Evolutionary conservation across 2,888 invertebrate species (phyloP).

Genomic region (Apamea crenata): DNA sequence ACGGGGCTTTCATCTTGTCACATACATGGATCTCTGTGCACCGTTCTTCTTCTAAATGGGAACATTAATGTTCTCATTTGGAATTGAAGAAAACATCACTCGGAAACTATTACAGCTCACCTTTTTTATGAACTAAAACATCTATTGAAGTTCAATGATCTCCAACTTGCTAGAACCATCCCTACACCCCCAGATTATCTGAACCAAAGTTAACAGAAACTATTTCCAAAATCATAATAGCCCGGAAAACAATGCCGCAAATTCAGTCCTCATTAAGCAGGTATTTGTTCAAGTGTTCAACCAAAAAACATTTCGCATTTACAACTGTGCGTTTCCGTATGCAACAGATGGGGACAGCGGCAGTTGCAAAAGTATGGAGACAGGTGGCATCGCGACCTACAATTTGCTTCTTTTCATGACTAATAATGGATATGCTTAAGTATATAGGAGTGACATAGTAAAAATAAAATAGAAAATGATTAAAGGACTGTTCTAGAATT

Average conservation of each 20-base stretch:
- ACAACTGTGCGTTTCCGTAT: conserved; percentile 66
- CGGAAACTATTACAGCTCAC: background rate
- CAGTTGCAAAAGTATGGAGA: conserved; percentile 65
- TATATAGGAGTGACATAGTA: conserved; percentile 36
- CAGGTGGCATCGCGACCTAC: conserved; percentile 69
- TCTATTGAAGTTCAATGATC: conserved; percentile 8
- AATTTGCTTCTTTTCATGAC: conserved; percentile 62
- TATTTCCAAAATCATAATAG: conserved; percentile 35
- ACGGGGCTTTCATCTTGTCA: conserved; percentile 11
- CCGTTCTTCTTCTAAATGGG: background rate
- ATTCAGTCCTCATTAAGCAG: conserved; percentile 43
- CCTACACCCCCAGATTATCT: background rate
- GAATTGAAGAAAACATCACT: background rate
- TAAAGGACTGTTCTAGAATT: conserved; percentile 20
- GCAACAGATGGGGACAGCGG: conserved; percentile 66
- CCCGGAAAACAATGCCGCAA: conserved; percentile 30
- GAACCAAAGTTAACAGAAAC: background rate
- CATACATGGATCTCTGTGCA: conserved; percentile 4
- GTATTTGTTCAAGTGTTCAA: conserved; percentile 64
- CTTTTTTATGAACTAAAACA: background rate
- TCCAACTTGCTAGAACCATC: background rate
- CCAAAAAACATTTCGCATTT: conserved; percentile 56
- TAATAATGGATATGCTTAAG: conserved; percentile 57
- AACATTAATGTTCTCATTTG: background rate
- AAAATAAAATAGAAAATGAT: conserved; percentile 15